phyloP scores from a whole-genome alignment of 2,113 vertebrate genomes.

The Oryzias javanicus region DNA sequence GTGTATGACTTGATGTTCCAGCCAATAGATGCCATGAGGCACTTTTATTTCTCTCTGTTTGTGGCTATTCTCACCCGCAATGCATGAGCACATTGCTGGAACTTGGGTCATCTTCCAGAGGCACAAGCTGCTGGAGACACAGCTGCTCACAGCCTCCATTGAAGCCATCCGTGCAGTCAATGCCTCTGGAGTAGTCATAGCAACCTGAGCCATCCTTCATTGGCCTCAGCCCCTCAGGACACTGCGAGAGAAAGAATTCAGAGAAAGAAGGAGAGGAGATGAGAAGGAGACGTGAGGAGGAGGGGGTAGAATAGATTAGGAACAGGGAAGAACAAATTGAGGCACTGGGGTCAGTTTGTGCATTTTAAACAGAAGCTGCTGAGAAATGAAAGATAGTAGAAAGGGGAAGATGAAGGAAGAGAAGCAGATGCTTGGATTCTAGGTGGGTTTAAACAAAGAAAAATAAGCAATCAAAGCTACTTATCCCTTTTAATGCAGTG shows the following conservation, averaged over 20 bases:
- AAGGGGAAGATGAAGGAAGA: constrained; percentile 16
- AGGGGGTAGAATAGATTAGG: constrained; percentile 41
- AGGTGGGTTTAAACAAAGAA: constrained; percentile 1
- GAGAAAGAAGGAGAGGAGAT: constrained; percentile 20
- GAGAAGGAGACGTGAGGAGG: constrained; percentile 12
- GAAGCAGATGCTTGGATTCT: constrained; percentile 6
- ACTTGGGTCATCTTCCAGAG: constrained; percentile 84
- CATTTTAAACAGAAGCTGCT: constrained; percentile 54
- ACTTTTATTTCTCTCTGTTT: background rate
- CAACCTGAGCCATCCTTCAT: constrained; percentile 98
- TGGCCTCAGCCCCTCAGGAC: constrained; percentile 90
- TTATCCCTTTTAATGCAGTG: constrained; percentile 17
- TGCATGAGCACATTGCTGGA: constrained; percentile 98
- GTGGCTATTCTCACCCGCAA: constrained; percentile 88
- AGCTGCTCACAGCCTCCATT: constrained; percentile 97
- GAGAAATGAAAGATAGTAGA: constrained; percentile 28
- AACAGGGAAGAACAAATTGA: constrained; percentile 31
- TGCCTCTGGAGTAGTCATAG: constrained; percentile 95
- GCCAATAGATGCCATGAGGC: too few species aligned
- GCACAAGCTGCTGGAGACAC: constrained; percentile 92
- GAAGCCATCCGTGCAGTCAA: constrained; percentile 96
- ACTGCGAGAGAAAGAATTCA: constrained; percentile 71
- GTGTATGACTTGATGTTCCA: too few species aligned
- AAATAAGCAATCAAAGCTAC: constrained; percentile 13
- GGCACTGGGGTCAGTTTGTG: constrained; percentile 57